These are phyloP conservation scores for Anthrax anthrax DNA, from an alignment of 2,888 invertebrate species.

Conservation along the genomic window DNA sequence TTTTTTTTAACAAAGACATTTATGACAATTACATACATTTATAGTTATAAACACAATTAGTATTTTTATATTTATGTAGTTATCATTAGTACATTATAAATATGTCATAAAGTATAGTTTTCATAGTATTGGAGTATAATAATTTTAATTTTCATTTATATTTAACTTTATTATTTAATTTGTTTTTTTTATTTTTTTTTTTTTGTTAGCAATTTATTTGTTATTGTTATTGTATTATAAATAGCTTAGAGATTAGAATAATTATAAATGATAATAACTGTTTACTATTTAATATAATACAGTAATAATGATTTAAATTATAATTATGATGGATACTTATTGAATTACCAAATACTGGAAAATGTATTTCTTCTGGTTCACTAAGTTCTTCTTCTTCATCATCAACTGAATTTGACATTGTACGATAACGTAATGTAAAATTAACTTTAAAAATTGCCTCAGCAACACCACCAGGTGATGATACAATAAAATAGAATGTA, in stretches of 20 bases:
- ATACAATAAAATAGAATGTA: constrained; percentile 34
- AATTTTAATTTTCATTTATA: too few species aligned
- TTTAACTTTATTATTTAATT: too few species aligned
- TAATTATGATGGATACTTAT: not conserved
- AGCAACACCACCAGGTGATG: constrained; percentile 32
- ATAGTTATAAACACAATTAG: too few species aligned
- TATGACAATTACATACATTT: too few species aligned
- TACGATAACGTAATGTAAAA: constrained; percentile 32
- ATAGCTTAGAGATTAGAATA: not conserved
- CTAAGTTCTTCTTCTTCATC: constrained; percentile 33
- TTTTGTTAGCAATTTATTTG: not conserved
- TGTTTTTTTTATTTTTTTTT: too few species aligned
- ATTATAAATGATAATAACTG: not conserved
- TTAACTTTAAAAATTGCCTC: constrained; percentile 33
- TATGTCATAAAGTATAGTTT: too few species aligned
- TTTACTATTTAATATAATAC: not conserved
- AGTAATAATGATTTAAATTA: not conserved
- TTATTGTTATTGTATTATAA: constrained; percentile 3
- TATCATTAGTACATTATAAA: too few species aligned
- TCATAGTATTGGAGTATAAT: too few species aligned
- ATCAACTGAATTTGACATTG: constrained; percentile 29
- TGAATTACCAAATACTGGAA: constrained; percentile 28
- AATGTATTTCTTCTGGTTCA: constrained; percentile 34
- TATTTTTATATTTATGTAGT: too few species aligned
- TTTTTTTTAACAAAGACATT: too few species aligned